Percentiles rank a stretch among this genome's conserved stretches.
Evolutionary conservation across 2,113 vertebrate species (phyloP).

Genomic region (Dinomys branickii): DNA sequence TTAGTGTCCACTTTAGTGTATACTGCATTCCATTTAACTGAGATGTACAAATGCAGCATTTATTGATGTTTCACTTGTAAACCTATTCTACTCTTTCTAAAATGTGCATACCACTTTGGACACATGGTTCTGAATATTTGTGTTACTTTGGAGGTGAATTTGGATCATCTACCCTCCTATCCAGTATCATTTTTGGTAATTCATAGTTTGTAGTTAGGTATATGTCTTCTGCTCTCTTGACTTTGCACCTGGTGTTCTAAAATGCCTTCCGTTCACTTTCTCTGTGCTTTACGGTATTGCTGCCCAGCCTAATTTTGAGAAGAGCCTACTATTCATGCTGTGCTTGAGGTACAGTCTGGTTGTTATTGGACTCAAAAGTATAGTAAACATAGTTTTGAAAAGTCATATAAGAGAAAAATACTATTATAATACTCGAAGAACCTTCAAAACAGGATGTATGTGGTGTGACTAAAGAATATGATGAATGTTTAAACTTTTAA

Average conservation of each 20-base stretch:
- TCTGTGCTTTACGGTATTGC: background rate
- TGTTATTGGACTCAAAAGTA: background rate
- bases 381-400: slow-evolving; percentile 32
- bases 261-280: background rate
- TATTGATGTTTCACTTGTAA: background rate
- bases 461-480: background rate
- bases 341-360: background rate
- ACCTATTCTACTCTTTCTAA: background rate
- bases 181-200: background rate
- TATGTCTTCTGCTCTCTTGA: background rate
- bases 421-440: background rate
- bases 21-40: slow-evolving; percentile 8
- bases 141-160: slow-evolving; percentile 27
- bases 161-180: background rate
- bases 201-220: background rate
- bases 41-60: background rate
- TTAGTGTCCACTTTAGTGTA: background rate
- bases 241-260: background rate
- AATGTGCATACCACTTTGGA: background rate
- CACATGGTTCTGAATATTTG: slow-evolving; percentile 39
- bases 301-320: slow-evolving; percentile 7
- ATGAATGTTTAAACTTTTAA: background rate
- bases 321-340: background rate
- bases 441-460: background rate
- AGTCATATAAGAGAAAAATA: background rate